Conservation (phyloP, 2,113 vertebrate species). For the Suricata suricatta region DNA sequence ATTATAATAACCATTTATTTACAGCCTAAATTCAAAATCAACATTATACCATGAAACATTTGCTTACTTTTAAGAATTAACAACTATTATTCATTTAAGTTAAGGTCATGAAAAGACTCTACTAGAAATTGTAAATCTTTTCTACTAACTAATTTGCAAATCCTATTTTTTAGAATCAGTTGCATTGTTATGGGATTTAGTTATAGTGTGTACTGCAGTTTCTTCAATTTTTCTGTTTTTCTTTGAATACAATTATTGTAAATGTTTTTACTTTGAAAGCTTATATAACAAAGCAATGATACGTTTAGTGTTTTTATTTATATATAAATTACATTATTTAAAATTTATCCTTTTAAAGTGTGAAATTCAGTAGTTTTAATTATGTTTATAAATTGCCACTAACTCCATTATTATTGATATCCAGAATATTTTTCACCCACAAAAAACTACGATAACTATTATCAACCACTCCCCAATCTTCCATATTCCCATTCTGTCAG, state of each 20-base stretch:
- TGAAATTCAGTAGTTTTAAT: not conserved
- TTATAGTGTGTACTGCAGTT: not conserved
- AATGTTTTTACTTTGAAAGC: not conserved
- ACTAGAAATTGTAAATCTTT: conserved; percentile 58
- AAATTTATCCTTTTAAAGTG: not conserved
- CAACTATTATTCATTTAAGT: conserved; percentile 74
- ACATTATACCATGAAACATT: conserved; percentile 53
- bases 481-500: not conserved
- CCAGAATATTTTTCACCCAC: not conserved
- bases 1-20: conserved; percentile 68
- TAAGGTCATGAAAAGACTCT: conserved; percentile 67
- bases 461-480: not conserved
- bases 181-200: conserved; percentile 1
- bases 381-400: not conserved
- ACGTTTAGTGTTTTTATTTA: not conserved
- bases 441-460: not conserved
- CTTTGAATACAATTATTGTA: not conserved
- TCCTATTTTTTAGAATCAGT: not conserved
- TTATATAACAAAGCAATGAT: not conserved
- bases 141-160: conserved; percentile 76
- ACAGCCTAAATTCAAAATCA: conserved; percentile 70
- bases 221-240: not conserved
- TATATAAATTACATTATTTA: not conserved
- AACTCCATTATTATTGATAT: not conserved
- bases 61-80: conserved; percentile 72